These are phyloP conservation scores for Pseudonaja textilis DNA, from an alignment of 2,113 vertebrate genomes.

Conservation along the genomic window DNA sequence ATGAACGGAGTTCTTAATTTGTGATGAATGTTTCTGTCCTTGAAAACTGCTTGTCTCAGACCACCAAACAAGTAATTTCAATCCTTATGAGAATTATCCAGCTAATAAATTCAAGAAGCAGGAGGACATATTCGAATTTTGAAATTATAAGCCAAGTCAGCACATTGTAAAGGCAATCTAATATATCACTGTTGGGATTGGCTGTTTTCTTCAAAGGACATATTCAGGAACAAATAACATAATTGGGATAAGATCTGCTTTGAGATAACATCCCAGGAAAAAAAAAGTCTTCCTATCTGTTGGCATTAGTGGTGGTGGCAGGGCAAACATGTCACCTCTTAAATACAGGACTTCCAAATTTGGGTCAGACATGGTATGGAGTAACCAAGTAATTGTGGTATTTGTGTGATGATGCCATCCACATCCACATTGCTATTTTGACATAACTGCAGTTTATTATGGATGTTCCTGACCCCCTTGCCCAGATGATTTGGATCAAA, in stretches of 20 bases:
- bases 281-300: accelerated
- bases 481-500: background rate
- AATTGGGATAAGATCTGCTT: background rate
- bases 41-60: conserved; percentile 14
- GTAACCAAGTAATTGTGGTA: background rate
- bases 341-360: background rate
- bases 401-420: background rate
- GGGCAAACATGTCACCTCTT: background rate
- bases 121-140: background rate
- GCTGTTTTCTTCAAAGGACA: background rate
- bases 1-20: conserved; percentile 27
- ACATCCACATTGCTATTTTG: background rate
- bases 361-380: background rate
- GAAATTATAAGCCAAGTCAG: conserved; percentile 2
- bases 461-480: background rate
- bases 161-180: background rate
- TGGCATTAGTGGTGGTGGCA: background rate
- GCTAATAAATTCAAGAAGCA: conserved; percentile 5
- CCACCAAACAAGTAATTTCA: conserved; percentile 3
- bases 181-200: background rate
- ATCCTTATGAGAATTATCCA: background rate
- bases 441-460: background rate
- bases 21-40: conserved; percentile 18
- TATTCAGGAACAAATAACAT: background rate
- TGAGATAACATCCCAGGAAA: background rate